Conservation (phyloP, 2,113 vertebrate species). For the Trogon surrucura region DNA sequence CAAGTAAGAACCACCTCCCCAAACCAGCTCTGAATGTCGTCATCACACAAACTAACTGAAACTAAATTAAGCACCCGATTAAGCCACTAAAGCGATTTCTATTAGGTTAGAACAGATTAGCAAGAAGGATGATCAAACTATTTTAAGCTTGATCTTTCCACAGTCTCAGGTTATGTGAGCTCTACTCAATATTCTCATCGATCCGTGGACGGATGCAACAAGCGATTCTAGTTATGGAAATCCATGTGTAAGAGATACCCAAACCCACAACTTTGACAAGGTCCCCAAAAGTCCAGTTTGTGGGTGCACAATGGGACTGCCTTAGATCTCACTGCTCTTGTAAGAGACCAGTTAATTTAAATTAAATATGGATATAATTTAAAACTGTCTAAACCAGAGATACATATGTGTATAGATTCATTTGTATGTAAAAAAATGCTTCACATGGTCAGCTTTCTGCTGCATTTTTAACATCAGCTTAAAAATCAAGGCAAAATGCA, state of each 20-base stretch:
- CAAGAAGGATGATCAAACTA: slow-evolving; percentile 23
- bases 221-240: not conserved
- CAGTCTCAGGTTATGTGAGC: not conserved
- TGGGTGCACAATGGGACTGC: not conserved
- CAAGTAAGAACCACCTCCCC: not conserved
- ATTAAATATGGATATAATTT: not conserved
- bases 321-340: not conserved
- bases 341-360: not conserved
- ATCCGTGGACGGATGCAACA: accelerated
- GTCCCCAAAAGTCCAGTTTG: not conserved
- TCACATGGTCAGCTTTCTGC: not conserved
- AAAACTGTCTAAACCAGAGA: not conserved
- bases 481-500: not conserved
- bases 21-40: not conserved
- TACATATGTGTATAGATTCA: too few species aligned
- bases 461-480: not conserved
- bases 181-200: not conserved
- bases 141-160: slow-evolving; percentile 26
- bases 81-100: not conserved
- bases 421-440: not conserved
- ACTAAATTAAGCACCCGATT: slow-evolving; percentile 42
- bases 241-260: not conserved
- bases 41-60: not conserved
- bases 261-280: not conserved
- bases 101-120: not conserved